A percentile compares a stretch with the other conserved stretches of the same genome.
phyloP scores from a whole-genome alignment of 2,797 vertebrate species.

The Cirrhinus mrigala region DNA sequence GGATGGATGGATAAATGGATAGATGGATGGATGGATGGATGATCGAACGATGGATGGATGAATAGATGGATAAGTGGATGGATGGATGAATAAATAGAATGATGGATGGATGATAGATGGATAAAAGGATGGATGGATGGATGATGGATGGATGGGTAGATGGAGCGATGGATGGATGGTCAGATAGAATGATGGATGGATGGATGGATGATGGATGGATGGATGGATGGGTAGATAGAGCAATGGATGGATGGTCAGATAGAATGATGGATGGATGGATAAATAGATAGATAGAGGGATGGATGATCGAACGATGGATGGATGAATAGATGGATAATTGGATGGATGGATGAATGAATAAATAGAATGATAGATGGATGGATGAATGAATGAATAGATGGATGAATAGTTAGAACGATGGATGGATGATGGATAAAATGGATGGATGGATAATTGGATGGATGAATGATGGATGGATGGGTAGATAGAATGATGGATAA shows the following conservation, averaged over 20 bases:
- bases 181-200: no score
- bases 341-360: no score
- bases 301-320: neutral
- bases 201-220: no score
- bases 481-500: neutral
- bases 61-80: no score
- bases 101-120: neutral
- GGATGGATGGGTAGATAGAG: neutral
- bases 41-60: neutral
- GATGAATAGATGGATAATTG: neutral
- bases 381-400: accelerated
- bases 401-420: accelerated
- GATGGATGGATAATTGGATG: accelerated
- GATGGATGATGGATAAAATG: neutral
- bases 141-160: neutral
- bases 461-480: neutral
- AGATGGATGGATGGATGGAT: neutral
- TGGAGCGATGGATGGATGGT: no score
- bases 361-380: neutral
- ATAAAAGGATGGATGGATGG: no score
- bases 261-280: neutral
- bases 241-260: no score
- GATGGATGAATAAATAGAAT: no score
- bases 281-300: neutral
- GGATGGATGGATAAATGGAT: neutral